phyloP scores from a whole-genome alignment of 1,140 invertebrate species.

The Drosophila malerkotliana region DNA sequence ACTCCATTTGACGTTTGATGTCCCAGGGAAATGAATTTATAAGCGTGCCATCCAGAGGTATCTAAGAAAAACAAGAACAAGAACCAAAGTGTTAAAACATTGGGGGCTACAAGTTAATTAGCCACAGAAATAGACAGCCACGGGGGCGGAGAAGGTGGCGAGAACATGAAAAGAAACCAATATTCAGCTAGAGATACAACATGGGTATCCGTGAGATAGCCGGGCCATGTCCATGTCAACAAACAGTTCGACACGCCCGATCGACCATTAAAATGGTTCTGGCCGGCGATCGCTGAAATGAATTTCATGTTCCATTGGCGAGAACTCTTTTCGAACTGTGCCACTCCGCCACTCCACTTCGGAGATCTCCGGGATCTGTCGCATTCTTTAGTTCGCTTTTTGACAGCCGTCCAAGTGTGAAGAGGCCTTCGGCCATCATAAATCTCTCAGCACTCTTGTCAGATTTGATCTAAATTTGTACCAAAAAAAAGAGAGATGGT shows the following conservation, averaged over 20 bases:
- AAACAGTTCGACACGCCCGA: slow-evolving; percentile 59
- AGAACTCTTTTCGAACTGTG: slow-evolving; percentile 43
- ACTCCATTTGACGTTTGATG: slow-evolving; percentile 59
- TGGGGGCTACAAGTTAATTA: slow-evolving; percentile 75
- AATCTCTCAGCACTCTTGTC: slow-evolving; percentile 57
- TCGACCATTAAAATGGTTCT: slow-evolving; percentile 58
- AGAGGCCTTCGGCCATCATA: slow-evolving; percentile 41
- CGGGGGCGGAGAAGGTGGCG: slow-evolving; percentile 14
- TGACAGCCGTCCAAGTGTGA: slow-evolving; percentile 23
- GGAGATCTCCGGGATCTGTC: slow-evolving; percentile 31
- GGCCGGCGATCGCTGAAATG: slow-evolving; percentile 41
- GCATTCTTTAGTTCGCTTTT: slow-evolving; percentile 31
- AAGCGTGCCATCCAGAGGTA: slow-evolving; percentile 51
- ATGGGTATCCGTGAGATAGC: slow-evolving; percentile 47
- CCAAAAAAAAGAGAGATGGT: slow-evolving; percentile 19
- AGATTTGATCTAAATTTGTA: slow-evolving; percentile 65
- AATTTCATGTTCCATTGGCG: slow-evolving; percentile 61
- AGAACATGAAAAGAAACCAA: slow-evolving; percentile 54
- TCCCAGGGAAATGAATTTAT: slow-evolving; percentile 59
- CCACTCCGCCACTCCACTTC: slow-evolving; percentile 2
- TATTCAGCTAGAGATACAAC: slow-evolving; percentile 35
- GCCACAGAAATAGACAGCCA: slow-evolving; percentile 59
- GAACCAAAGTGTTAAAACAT: slow-evolving; percentile 77
- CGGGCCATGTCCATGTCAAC: slow-evolving; percentile 39
- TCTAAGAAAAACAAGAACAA: slow-evolving; percentile 35